Evolutionary conservation across 2,113 vertebrate genomes (phyloP).

Genomic region (Merops nubicus): DNA sequence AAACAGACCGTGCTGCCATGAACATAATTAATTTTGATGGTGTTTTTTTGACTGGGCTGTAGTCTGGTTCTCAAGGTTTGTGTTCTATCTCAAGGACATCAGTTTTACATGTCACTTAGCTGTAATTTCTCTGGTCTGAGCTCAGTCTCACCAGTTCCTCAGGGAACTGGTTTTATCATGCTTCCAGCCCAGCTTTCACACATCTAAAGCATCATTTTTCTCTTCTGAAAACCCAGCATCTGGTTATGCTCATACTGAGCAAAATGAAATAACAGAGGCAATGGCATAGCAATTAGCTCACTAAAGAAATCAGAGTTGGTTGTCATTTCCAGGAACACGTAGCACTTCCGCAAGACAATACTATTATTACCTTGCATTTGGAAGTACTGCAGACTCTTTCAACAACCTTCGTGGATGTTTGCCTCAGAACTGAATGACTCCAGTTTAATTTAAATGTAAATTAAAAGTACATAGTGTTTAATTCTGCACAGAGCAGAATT

Average conservation of each 20-base stretch:
- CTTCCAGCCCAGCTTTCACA: not conserved
- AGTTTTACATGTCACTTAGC: not conserved
- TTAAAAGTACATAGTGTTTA: not conserved
- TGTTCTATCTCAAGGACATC: rapidly evolving
- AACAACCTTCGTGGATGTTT: not conserved
- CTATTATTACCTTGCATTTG: not conserved
- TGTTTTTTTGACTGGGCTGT: not conserved
- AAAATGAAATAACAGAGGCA: not conserved
- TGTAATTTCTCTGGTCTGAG: not conserved
- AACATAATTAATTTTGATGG: not conserved
- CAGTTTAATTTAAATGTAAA: conserved; percentile 58
- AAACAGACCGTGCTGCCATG: not conserved
- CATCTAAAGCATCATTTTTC: not conserved
- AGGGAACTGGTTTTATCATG: not conserved
- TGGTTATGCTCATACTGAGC: not conserved
- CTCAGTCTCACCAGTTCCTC: not conserved
- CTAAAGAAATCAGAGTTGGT: not conserved
- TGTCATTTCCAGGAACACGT: conserved; percentile 21
- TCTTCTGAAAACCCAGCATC: not conserved
- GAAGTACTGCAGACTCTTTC: not conserved
- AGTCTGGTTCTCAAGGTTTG: not conserved
- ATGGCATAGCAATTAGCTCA: not conserved
- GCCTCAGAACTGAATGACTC: not conserved
- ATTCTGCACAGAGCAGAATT: not conserved
- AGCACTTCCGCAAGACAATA: not conserved